Conservation (phyloP, 1,140 invertebrate genomes). For the Sycophaga agraensis region DNA sequence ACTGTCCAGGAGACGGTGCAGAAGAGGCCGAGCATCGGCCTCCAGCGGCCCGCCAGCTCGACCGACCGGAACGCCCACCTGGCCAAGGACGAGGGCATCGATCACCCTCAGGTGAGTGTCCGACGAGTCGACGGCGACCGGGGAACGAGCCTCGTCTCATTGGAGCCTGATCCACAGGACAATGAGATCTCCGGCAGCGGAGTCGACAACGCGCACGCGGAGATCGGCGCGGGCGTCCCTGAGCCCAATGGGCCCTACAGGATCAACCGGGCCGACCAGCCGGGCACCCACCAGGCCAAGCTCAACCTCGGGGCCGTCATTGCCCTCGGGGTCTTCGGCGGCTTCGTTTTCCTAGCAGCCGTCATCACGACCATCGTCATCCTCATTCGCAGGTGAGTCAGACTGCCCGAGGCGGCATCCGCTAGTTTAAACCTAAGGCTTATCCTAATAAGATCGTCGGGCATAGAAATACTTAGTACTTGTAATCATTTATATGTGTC, state of each 20-base stretch:
- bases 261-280: conserved; percentile 66
- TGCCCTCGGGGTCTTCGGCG: conserved; percentile 85
- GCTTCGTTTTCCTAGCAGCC: conserved; percentile 85
- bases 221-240: conserved; percentile 63
- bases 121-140: not conserved
- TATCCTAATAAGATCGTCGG: too few species aligned
- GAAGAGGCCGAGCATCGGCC: conserved; percentile 44
- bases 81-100: conserved; percentile 37
- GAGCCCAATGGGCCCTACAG: conserved; percentile 66
- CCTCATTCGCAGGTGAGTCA: conserved; percentile 79
- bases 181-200: conserved; percentile 63
- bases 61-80: not conserved
- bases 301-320: conserved; percentile 86
- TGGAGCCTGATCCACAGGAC: conserved; percentile 44
- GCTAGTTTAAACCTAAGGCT: too few species aligned
- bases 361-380: conserved; percentile 88
- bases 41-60: conserved; percentile 37
- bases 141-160: not conserved
- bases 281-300: conserved; percentile 69
- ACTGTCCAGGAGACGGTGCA: conserved; percentile 46
- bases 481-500: too few species aligned
- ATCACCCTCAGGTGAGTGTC: conserved; percentile 47
- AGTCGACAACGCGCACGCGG: conserved; percentile 56
- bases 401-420: too few species aligned
- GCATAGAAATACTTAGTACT: too few species aligned